A percentile compares a stretch with the other conserved stretches of the same genome.
Evolutionary conservation across 2,113 vertebrate species (phyloP).

Genomic region (Gobius niger): DNA sequence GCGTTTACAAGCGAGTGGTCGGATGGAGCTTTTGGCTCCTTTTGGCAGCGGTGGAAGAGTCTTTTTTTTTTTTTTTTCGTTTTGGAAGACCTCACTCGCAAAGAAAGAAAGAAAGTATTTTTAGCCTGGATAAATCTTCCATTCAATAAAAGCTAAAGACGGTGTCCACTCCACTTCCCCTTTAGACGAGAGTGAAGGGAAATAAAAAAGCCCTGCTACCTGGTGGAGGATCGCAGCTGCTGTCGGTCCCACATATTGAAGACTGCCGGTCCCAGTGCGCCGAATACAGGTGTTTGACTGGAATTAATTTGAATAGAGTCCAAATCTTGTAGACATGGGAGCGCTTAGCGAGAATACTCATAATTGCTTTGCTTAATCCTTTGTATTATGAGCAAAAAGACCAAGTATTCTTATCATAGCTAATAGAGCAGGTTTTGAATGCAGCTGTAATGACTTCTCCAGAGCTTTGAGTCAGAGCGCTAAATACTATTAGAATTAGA

Average conservation of each 20-base stretch:
- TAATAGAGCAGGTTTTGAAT: not conserved
- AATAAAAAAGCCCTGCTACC: constrained; percentile 12
- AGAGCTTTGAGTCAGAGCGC: not conserved
- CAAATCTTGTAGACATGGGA: not conserved
- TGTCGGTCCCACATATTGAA: not conserved
- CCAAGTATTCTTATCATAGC: not conserved
- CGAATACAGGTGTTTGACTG: not conserved
- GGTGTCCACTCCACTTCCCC: not conserved
- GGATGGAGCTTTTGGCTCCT: not conserved
- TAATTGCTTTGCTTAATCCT: constrained; percentile 6
- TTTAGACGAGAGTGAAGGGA: not conserved
- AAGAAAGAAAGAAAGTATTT: not conserved
- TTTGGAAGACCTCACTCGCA: not conserved
- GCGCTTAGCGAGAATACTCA: not conserved
- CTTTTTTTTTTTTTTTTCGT: not conserved
- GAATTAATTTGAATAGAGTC: not conserved
- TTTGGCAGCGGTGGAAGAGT: not conserved
- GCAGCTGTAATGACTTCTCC: not conserved
- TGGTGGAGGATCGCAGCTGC: not conserved
- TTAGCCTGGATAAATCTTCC: constrained; percentile 1
- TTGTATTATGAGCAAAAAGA: not conserved
- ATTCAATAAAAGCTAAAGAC: constrained; percentile 8
- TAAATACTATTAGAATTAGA: not conserved
- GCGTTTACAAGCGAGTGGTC: not conserved
- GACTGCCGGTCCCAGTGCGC: not conserved